phyloP scores from a whole-genome alignment of 2,888 invertebrate genomes.

The Leptarthrus brevirostris region DNA sequence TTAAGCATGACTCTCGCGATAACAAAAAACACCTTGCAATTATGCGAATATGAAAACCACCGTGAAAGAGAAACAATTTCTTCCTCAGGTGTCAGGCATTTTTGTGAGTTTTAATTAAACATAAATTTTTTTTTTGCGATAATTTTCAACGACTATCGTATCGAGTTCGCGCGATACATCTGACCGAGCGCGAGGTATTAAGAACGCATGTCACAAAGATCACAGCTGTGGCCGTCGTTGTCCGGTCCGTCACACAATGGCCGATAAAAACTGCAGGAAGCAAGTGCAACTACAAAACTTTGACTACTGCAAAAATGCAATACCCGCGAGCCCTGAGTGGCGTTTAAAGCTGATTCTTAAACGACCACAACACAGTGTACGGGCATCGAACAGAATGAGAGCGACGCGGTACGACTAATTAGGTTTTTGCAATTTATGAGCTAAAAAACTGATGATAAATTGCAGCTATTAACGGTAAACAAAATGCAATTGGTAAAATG shows the following conservation, averaged over 20 bases:
- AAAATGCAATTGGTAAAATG: slow-evolving; percentile 30
- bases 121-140: not conserved
- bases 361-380: too few species aligned
- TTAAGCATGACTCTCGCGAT: not conserved
- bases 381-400: not conserved
- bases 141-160: not conserved
- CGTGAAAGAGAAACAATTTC: slow-evolving; percentile 2
- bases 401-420: not conserved
- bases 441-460: slow-evolving; percentile 13
- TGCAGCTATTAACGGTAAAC: slow-evolving; percentile 38
- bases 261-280: not conserved
- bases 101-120: slow-evolving; percentile 18
- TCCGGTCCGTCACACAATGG: not conserved
- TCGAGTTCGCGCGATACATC: not conserved
- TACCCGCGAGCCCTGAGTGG: too few species aligned
- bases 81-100: slow-evolving; percentile 4
- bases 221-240: not conserved
- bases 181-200: not conserved
- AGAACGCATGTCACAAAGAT: not conserved
- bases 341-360: too few species aligned
- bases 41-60: slow-evolving; percentile 16
- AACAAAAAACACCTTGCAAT: slow-evolving; percentile 4
- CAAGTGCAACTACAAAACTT: not conserved
- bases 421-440: not conserved
- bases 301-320: not conserved